Evolutionary conservation across 2,113 vertebrate species (phyloP), one percentile per base, ranked within the genome.

Genomic region (Phoenicopterus ruber): DNA sequence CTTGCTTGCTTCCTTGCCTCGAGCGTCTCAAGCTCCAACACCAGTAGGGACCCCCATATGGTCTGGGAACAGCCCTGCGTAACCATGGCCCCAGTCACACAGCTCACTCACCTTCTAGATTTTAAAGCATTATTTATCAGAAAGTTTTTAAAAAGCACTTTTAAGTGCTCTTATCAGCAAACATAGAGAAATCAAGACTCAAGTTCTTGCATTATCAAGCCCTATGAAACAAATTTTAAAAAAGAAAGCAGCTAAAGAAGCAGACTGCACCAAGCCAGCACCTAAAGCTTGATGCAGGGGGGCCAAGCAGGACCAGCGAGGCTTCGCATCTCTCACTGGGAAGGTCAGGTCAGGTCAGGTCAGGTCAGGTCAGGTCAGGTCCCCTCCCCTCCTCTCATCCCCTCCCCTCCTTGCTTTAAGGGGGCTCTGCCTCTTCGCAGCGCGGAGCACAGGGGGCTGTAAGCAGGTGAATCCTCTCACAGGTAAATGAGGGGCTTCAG

Each of bases 201-300:
- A n/a, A n/a, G n/a, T n/a, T n/a, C 55, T 8, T 3, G 5, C 13
- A 10, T 32, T 28, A n/a, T 4, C 29, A 52, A 87, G 14, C 22
- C 11, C 3, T 17, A 4, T 2, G 20, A 54, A 52, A 12, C 17
- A 11, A 29, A 4, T 9, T 42, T 6, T 55, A 47, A 21, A 17
- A 81, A 63, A 61, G 63, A n/a, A n/a, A n/a, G 34, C 59, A 82
- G 22, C 15, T 52, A 17, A 29, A 65, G 46, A 18, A 42, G 6
- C 16, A 15, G 11, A 4, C 11, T 16, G 2, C 31, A 2, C 10
- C 6, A 13, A 47, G 38, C 15, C 29, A 58, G 10, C 24, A 17
- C 44, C 66, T 15, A 9, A 9, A 19, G 11, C 22, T 42, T 3
- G 6, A n/a, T 1, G 0, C 9, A 25, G 16, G 18, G 7, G 2